A percentile compares a stretch with the other conserved stretches of the same genome.
These are phyloP conservation scores for Stramonita haemastoma DNA, from an alignment of 2,888 invertebrate genomes.

Conservation along the genomic window DNA sequence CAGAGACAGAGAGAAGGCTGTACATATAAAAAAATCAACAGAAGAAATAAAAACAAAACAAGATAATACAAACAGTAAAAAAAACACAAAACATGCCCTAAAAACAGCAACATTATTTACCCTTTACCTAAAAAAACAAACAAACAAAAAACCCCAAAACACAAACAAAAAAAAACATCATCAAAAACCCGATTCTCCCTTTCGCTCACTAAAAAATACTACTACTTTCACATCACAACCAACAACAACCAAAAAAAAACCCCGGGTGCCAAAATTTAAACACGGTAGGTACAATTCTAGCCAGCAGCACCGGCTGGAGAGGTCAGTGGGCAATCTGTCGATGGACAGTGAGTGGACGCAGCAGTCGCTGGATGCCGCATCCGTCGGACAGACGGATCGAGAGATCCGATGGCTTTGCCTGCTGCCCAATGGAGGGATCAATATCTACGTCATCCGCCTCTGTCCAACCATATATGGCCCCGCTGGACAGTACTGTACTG, in stretches of 20 bases:
- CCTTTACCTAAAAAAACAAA: too few relatives aligned
- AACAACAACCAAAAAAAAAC: too few relatives aligned
- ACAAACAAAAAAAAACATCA: too few relatives aligned
- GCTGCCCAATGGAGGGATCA: not conserved
- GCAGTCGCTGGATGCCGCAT: not conserved
- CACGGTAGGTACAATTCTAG: not conserved
- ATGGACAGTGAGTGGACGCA: not conserved
- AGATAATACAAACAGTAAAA: too few relatives aligned
- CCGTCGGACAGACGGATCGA: constrained; percentile 6
- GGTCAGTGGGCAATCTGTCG: constrained; percentile 10
- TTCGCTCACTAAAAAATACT: too few relatives aligned
- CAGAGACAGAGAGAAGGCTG: not conserved
- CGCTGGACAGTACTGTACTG: not conserved
- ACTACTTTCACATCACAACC: too few relatives aligned
- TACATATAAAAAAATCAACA: not conserved
- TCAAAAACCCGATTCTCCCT: too few relatives aligned
- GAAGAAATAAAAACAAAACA: too few relatives aligned
- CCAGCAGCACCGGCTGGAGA: not conserved
- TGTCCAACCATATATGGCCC: constrained; percentile 7
- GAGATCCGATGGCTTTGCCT: not conserved
- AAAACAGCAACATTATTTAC: too few relatives aligned
- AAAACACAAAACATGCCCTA: too few relatives aligned
- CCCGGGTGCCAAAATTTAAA: too few relatives aligned
- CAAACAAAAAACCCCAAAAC: too few relatives aligned
- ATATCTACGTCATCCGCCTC: constrained; percentile 10